A percentile compares a stretch with the other conserved stretches of the same genome.
Evolutionary conservation across 2,888 invertebrate species (phyloP).

Genomic region (Cacoxenus indagator): DNA sequence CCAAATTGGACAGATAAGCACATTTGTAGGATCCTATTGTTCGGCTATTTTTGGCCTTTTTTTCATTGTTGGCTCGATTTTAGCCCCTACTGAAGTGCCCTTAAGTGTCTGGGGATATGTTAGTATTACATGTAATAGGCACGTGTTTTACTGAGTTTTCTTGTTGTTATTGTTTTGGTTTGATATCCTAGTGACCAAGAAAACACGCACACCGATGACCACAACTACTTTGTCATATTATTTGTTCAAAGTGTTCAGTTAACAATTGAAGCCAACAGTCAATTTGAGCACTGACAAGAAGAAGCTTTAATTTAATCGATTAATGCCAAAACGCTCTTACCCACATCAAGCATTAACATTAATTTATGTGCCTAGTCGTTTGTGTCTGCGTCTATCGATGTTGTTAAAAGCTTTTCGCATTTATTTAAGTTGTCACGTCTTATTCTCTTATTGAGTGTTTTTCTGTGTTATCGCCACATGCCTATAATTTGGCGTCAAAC

Average conservation of each 20-base stretch:
- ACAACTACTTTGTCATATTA: not conserved
- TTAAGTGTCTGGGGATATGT: constrained; percentile 55
- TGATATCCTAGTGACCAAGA: constrained; percentile 22
- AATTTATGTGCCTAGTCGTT: not conserved
- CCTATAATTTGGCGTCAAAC: constrained; percentile 7
- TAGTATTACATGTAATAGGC: constrained; percentile 42
- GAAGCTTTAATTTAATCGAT: constrained; percentile 52
- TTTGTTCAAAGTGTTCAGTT: constrained; percentile 1
- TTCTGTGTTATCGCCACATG: not conserved
- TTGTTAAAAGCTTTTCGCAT: constrained; percentile 14
- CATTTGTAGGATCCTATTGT: constrained; percentile 30
- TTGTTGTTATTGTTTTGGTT: constrained; percentile 19
- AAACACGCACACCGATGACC: not conserved
- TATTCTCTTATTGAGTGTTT: not conserved
- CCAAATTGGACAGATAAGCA: constrained; percentile 53
- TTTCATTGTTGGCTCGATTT: constrained; percentile 32
- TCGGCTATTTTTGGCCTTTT: constrained; percentile 33
- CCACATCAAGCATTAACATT: not conserved
- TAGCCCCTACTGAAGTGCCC: constrained; percentile 56
- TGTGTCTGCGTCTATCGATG: constrained; percentile 8
- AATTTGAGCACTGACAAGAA: constrained; percentile 45
- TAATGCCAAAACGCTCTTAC: constrained; percentile 35
- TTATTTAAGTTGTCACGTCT: constrained; percentile 28
- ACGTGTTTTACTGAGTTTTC: constrained; percentile 32
- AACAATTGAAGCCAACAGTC: constrained; percentile 3